Conservation (phyloP, 64 coral and sea anemone species). For the Pachyseris speciosa region DNA sequence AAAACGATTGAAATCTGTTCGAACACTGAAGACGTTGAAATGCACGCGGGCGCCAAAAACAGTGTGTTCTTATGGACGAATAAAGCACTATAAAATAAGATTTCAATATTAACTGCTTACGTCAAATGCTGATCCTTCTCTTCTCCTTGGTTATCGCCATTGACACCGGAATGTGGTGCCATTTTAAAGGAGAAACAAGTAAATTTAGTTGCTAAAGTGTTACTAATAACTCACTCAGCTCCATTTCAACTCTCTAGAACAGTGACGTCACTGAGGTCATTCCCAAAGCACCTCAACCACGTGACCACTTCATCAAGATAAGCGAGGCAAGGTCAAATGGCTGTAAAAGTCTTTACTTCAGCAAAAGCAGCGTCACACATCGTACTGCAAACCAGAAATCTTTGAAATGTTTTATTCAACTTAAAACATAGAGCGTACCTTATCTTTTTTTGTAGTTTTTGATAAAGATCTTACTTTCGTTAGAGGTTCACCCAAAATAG, state of each 20-base stretch:
- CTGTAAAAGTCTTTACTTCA: too few relatives aligned
- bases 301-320: slow-evolving; percentile 4
- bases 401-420: too few relatives aligned
- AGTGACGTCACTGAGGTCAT: slow-evolving; percentile 26
- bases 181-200: slow-evolving; percentile 12
- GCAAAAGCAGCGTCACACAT: too few relatives aligned
- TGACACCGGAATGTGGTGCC: slow-evolving; percentile 44
- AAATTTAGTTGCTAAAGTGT: not conserved
- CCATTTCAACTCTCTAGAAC: slow-evolving; percentile 26
- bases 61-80: not conserved
- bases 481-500: too few relatives aligned
- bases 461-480: too few relatives aligned
- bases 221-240: not conserved
- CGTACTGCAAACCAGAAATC: too few relatives aligned
- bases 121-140: not conserved
- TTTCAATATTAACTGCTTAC: slow-evolving; percentile 19
- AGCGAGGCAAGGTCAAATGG: not conserved
- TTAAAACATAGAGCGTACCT: too few relatives aligned
- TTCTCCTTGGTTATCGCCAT: slow-evolving; percentile 2
- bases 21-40: not conserved
- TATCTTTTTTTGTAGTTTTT: too few relatives aligned
- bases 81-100: not conserved
- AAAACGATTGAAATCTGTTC: not conserved
- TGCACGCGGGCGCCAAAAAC: not conserved
- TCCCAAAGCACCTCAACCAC: not conserved